Conservation (phyloP, 2,113 vertebrate species). For the Eudyptes chrysolophus region DNA sequence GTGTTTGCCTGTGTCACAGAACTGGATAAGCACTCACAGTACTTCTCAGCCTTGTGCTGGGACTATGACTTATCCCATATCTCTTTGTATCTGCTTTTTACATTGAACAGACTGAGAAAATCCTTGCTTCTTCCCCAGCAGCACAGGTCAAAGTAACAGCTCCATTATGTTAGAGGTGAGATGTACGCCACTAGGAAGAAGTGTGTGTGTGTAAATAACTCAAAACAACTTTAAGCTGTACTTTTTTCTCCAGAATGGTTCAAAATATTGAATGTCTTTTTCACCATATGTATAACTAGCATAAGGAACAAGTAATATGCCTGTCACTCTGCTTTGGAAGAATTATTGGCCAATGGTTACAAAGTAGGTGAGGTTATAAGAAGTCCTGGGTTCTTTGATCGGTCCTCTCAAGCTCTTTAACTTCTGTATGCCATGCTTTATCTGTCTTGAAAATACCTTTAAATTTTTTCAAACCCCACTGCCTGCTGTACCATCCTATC, state of each 20-base stretch:
- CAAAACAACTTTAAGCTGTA: background rate
- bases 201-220: background rate
- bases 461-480: background rate
- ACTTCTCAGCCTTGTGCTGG: background rate
- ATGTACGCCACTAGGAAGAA: rapidly evolving
- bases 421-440: background rate
- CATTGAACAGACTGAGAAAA: background rate
- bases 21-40: background rate
- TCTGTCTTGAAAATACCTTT: background rate
- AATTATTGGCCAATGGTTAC: background rate
- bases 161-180: background rate
- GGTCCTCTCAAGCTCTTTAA: background rate
- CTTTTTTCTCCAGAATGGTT: background rate
- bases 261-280: background rate
- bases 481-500: background rate
- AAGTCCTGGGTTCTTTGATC: background rate
- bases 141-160: background rate
- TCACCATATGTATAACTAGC: background rate
- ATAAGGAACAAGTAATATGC: background rate
- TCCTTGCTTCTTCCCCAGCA: background rate
- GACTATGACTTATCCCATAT: background rate
- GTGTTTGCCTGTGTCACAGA: background rate
- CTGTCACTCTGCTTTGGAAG: background rate
- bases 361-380: background rate
- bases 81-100: background rate